Conservation (phyloP, 2,888 invertebrate genomes). For the Carcina quercana region DNA sequence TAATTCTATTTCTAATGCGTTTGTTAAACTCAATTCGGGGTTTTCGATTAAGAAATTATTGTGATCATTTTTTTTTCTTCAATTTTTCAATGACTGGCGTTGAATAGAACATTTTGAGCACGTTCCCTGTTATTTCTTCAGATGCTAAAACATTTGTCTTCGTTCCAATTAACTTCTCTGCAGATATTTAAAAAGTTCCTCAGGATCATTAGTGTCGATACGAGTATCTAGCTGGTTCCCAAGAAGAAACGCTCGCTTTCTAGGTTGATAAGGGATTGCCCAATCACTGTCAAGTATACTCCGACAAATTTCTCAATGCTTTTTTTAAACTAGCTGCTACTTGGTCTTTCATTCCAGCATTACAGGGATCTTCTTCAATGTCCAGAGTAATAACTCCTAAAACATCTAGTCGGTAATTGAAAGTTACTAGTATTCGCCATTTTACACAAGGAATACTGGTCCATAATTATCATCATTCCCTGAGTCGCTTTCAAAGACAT, state of each 20-base stretch:
- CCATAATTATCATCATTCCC: conserved; percentile 34
- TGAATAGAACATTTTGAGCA: conserved; percentile 27
- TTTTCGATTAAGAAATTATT: too few species aligned
- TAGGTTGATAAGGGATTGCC: too few species aligned
- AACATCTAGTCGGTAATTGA: conserved; percentile 57
- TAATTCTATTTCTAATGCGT: too few species aligned
- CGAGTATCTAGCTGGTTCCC: too few species aligned
- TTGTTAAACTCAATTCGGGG: too few species aligned
- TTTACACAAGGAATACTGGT: conserved; percentile 36
- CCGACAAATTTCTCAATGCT: conserved; percentile 38
- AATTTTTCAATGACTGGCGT: too few species aligned
- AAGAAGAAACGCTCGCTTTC: too few species aligned
- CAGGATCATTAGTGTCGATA: too few species aligned
- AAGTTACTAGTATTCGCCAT: conserved; percentile 37
- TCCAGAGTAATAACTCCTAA: conserved; percentile 71
- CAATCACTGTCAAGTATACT: too few species aligned
- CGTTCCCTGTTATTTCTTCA: conserved; percentile 25
- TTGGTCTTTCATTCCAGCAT: conserved; percentile 67
- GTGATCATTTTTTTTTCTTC: too few species aligned
- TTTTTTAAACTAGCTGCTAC: conserved; percentile 33
- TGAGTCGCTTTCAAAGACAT: conserved; percentile 33
- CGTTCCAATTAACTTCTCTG: conserved; percentile 18
- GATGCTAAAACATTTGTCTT: conserved; percentile 20
- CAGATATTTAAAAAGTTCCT: too few species aligned
- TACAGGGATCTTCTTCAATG: conserved; percentile 71